Percentiles rank a stretch among this genome's conserved stretches.
Conservation (phyloP, 2,888 invertebrate species). For the Steinernema carpocapsae region DNA sequence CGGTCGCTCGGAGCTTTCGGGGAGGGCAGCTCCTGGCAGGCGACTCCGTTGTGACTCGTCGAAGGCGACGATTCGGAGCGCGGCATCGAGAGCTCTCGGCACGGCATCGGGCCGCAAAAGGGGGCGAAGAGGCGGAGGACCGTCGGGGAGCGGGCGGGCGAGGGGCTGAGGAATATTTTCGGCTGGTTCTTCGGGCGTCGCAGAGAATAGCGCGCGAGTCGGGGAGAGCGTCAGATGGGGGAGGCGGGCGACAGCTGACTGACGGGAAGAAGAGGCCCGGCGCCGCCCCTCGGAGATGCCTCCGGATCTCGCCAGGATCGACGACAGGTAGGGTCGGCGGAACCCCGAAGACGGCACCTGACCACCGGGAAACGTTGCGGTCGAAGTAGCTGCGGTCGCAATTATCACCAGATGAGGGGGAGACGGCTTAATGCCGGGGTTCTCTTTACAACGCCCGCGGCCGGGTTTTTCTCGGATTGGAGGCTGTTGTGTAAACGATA, state of each 20-base stretch:
- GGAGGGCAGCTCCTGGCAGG: background rate
- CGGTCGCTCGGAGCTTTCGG: background rate
- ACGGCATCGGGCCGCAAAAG: slow-evolving; percentile 26
- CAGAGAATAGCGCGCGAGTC: slow-evolving; percentile 15
- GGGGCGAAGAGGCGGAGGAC: background rate
- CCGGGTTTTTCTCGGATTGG: background rate
- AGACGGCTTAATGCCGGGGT: background rate
- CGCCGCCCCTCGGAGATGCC: background rate
- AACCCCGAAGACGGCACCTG: background rate
- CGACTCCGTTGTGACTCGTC: slow-evolving; percentile 25
- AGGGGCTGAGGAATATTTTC: slow-evolving; percentile 8
- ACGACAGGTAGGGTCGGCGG: background rate
- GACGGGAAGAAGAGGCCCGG: background rate
- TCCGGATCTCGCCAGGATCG: background rate
- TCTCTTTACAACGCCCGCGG: slow-evolving; percentile 19
- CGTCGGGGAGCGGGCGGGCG: no score
- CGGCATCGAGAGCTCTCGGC: slow-evolving; percentile 22
- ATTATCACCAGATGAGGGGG: slow-evolving; percentile 7
- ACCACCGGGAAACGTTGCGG: background rate
- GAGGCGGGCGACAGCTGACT: slow-evolving; percentile 25
- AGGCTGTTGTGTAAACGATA: background rate
- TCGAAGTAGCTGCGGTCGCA: slow-evolving; percentile 8
- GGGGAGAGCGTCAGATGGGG: slow-evolving; percentile 11
- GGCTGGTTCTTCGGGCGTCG: background rate
- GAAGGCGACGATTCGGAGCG: slow-evolving; percentile 32